A percentile compares a stretch with the other conserved stretches of the same genome.
Evolutionary conservation across 2,888 invertebrate species (phyloP).

Genomic region (Drosophila falleni): DNA sequence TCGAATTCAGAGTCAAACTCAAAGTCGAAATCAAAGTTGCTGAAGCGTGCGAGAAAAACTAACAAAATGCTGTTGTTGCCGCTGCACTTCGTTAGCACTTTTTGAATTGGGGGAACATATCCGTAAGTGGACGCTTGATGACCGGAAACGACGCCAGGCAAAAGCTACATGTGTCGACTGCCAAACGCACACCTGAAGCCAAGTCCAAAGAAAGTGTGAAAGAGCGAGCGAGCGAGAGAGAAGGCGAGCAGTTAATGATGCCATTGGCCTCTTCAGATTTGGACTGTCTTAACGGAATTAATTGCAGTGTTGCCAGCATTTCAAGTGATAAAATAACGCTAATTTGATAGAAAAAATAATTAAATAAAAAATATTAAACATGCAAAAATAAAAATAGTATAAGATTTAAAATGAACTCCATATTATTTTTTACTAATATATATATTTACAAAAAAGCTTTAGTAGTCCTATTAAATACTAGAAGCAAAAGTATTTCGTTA

Average conservation of each 20-base stretch:
- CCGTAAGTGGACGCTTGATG: constrained; percentile 77
- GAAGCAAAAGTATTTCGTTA: no score
- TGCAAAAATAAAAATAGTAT: no score
- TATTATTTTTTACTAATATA: no score
- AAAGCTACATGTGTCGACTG: constrained; percentile 57
- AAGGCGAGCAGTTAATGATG: constrained; percentile 36
- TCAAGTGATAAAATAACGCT: neutral
- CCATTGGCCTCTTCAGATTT: constrained; percentile 42
- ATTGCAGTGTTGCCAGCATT: constrained; percentile 40
- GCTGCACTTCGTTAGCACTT: constrained; percentile 53
- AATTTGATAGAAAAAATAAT: neutral
- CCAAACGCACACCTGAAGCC: constrained; percentile 60
- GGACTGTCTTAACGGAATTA: constrained; percentile 59
- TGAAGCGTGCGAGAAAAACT: constrained; percentile 62
- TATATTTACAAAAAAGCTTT: no score
- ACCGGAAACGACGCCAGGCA: constrained; percentile 73
- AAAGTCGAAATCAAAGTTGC: constrained; percentile 36
- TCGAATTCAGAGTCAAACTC: constrained; percentile 7
- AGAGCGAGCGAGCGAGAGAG: neutral
- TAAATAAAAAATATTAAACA: neutral
- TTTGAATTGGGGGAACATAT: constrained; percentile 52
- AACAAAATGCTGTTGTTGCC: constrained; percentile 50
- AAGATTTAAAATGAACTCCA: no score
- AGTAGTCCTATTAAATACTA: no score
- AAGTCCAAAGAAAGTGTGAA: neutral